Base-by-base conservation (phyloP, 1,140 invertebrate genomes). In the Spodoptera frugiperda region DNA sequence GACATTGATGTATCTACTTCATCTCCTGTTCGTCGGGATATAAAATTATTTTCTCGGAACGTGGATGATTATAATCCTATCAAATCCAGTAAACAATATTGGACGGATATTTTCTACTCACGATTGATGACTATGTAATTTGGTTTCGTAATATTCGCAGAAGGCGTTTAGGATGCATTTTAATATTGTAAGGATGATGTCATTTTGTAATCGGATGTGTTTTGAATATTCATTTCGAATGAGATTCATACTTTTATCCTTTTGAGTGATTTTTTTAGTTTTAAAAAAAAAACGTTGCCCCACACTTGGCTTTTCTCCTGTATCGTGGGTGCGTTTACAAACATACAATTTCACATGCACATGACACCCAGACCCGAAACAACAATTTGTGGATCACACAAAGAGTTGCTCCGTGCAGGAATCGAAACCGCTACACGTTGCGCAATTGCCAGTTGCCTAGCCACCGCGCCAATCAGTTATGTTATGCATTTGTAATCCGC, bases 1-100 rank as follows among this genome's bases (percentile, higher is more conserved):
- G 71, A 73, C 71, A 61, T 61, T 73, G 71, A 73, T 73, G 71
- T 49, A 61, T 73, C 55, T 61, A 49, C 55, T 49, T 73, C 71
- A 73, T 73, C 55, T 73, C 39, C 71, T 19, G 44, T 57, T 44
- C 17, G 44, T n/a, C 48, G 48, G 49, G 15, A 68, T 30, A 73
- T 33, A 49, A 61, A 44, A 61, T 73, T 61, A 73, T 61, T 25
- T 73, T 49, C 39, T 73, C 6, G 4, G 55, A 59, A 49, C 54
- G 70, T 54, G 30, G 39, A 68, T 48, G 25, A 61, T 49, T 67
- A 48, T 67, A 67, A 67, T 49, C 63, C 44, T 65, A 67, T 49
- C 46, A 67, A 49, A 67, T 49, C 14, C 39, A 25, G 44, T 67
- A 67, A 67, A 67, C 63, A 67, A 49, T 49, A 14, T 49, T 61